phyloP scores from a whole-genome alignment of 2,113 vertebrate genomes.

The Cygnus buccinator region DNA sequence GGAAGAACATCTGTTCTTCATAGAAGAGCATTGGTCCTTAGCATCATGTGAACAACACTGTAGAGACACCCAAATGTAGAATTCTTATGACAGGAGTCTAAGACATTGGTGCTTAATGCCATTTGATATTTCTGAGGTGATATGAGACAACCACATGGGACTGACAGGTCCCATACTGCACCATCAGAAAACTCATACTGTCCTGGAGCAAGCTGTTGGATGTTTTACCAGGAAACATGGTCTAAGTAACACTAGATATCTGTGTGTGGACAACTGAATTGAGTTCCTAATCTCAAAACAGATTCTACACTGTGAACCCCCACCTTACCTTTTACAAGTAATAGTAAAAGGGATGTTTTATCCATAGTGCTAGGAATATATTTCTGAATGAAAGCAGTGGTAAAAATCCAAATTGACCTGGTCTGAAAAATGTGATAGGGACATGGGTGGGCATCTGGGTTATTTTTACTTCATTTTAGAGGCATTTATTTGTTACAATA shows the following conservation, averaged over 20 bases:
- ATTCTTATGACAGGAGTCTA: not conserved
- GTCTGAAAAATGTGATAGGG: not conserved
- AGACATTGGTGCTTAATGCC: not conserved
- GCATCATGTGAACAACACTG: not conserved
- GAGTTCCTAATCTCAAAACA: not conserved
- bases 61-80: not conserved
- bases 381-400: not conserved
- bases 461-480: not conserved
- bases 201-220: not conserved
- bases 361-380: not conserved
- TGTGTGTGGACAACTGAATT: not conserved
- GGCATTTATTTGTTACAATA: not conserved
- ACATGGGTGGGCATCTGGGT: not conserved
- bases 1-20: too few species aligned
- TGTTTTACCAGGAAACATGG: not conserved
- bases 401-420: not conserved
- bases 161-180: not conserved
- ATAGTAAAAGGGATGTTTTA: not conserved
- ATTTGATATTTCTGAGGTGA: not conserved
- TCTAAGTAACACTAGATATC: not conserved
- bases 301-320: not conserved
- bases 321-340: not conserved
- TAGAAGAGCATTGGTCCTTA: not conserved
- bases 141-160: not conserved
- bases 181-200: not conserved